Evolutionary conservation across 2,888 invertebrate genomes (phyloP).

Genomic region (Ophioninae sp.): DNA sequence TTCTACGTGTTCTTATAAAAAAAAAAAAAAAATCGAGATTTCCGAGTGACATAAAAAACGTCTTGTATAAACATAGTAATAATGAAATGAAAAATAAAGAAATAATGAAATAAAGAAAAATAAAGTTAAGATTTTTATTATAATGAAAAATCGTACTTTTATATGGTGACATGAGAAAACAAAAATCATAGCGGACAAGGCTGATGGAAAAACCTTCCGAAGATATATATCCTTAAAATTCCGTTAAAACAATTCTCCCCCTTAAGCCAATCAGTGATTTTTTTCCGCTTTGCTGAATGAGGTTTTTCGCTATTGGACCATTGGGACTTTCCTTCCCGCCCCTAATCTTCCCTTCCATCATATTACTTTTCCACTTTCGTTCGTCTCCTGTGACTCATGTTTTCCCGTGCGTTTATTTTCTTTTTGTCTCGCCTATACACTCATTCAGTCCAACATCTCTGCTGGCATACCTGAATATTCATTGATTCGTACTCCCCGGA

Average conservation of each 20-base stretch:
- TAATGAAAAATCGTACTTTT: too few relatives aligned
- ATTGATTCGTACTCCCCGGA: conserved; percentile 69
- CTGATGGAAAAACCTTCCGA: conserved; percentile 60
- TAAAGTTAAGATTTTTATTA: neutral
- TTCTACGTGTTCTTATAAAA: too few relatives aligned
- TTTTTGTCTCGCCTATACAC: conserved; percentile 21
- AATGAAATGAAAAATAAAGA: conserved; percentile 14
- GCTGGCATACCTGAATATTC: conserved; percentile 72
- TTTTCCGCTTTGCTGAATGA: conserved; percentile 6
- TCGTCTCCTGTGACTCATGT: conserved; percentile 29
- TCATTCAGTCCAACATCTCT: conserved; percentile 38
- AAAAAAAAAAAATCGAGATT: too few relatives aligned
- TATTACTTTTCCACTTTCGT: conserved; percentile 23
- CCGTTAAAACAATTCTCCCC: conserved; percentile 77
- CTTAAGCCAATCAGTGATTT: conserved; percentile 74
- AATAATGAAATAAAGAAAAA: too few relatives aligned
- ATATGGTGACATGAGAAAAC: too few relatives aligned
- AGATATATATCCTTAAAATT: conserved; percentile 76
- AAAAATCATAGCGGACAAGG: conserved; percentile 60
- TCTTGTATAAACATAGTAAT: neutral
- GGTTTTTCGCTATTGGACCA: neutral
- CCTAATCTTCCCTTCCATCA: conserved; percentile 8
- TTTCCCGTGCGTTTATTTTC: neutral
- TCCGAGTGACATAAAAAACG: too few relatives aligned
- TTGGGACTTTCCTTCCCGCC: conserved; percentile 21